Conservation (phyloP, 2,888 invertebrate genomes). For the Drosophila meridionalis region DNA sequence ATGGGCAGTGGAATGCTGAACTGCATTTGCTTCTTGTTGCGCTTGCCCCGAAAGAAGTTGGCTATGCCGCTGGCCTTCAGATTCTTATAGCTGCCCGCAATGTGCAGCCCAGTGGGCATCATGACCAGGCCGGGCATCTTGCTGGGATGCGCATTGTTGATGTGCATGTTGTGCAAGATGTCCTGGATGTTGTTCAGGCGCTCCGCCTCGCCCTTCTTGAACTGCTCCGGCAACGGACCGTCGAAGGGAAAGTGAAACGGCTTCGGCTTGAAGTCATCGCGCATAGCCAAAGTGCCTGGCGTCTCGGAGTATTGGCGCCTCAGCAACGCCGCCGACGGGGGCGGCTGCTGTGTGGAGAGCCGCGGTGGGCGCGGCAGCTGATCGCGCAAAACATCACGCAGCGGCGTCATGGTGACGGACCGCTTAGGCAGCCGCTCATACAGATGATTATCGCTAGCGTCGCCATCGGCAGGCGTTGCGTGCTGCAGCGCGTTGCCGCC, state of each 20-base stretch:
- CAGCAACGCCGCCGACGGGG: slow-evolving; percentile 63
- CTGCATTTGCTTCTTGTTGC: slow-evolving; percentile 82
- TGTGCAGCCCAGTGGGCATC: slow-evolving; percentile 82
- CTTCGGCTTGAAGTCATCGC: slow-evolving; percentile 79
- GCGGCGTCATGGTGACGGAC: slow-evolving; percentile 81
- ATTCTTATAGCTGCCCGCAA: slow-evolving; percentile 83
- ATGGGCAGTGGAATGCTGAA: slow-evolving; percentile 73
- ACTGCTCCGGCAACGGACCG: slow-evolving; percentile 82
- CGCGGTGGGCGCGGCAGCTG: slow-evolving; percentile 81
- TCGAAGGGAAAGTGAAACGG: slow-evolving; percentile 84
- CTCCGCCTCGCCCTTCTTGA: slow-evolving; percentile 72
- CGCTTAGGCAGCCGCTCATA: slow-evolving; percentile 82
- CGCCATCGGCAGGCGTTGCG: slow-evolving; percentile 53
- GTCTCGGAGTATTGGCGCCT: slow-evolving; percentile 75
- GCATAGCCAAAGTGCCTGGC: slow-evolving; percentile 54
- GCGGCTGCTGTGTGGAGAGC: slow-evolving; percentile 72
- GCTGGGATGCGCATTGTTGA: slow-evolving; percentile 49
- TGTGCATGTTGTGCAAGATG: slow-evolving; percentile 80
- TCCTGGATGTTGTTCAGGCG: slow-evolving; percentile 83
- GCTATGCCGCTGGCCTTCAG: slow-evolving; percentile 83
- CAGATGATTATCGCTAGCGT: slow-evolving; percentile 64
- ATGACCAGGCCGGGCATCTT: slow-evolving; percentile 71
- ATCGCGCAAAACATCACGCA: slow-evolving; percentile 72
- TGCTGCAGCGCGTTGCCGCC: slow-evolving; percentile 48
- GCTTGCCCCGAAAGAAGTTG: slow-evolving; percentile 82